Evolutionary conservation across 2,113 vertebrate genomes (phyloP), one percentile per base, ranked within the genome.

Genomic region (Uropsilus gracilis): DNA sequence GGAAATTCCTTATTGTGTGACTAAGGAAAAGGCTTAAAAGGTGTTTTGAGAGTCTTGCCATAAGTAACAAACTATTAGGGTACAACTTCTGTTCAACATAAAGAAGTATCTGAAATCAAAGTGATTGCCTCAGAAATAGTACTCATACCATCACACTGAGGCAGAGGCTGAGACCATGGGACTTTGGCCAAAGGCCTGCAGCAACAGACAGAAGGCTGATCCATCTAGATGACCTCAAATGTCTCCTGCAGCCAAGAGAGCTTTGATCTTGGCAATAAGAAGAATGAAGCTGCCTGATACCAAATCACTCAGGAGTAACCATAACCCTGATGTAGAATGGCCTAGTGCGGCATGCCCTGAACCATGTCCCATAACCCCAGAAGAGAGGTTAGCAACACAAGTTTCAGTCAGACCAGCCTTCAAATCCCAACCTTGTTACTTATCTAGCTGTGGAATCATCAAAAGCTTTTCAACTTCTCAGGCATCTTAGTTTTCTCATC

Each of bases 41-140:
- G 44, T 94, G 55, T 82, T 77, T 30, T 78, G 76, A 68, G 28
- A 90, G 55, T 50, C 64, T 93, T 46, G 53, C 12, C 46, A 3
- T 61, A 84, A 91, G 5, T 61, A 84, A 91, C 1, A 42, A 17
- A 64, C 57, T 55, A 85, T 42, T 78, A 82, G 72, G 89, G 77
- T 61, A 66, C 90, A 93, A 82, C 61, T 88, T 95, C 77, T 77
- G 42, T n/a, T 93, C 46, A 76, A 78, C n/a, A 63, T 32, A 42
- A 83, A 59, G 46, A 94, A 16, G 7, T 26, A 32, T 30, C 42
- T 55, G 61, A 82, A 92, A 30, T 48, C 46, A 95, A 89, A 66
- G 0, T 37, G 34, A 34, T 44, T 24, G 32, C 46, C 44, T 61
- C 87, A 89, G 42, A 77, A 86, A 78, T 5, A 86, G 66, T 59